Conservation (phyloP, 2,888 invertebrate genomes). For the Glyphotaelius pellucidus region DNA sequence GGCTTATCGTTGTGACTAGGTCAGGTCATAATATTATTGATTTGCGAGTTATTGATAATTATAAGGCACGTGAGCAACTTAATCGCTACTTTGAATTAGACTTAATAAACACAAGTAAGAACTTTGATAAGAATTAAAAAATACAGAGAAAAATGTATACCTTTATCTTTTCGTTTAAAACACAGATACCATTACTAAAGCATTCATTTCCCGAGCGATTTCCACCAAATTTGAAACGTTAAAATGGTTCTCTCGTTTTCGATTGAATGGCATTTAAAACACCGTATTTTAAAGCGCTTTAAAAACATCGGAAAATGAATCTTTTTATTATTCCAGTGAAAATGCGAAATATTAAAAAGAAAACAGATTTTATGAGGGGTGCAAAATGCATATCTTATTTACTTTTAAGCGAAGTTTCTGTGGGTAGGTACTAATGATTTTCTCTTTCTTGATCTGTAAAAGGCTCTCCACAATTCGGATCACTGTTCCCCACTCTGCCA, state of each 20-base stretch:
- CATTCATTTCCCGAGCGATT: not conserved
- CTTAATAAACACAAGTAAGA: not conserved
- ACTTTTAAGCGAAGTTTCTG: not conserved
- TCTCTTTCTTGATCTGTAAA: not conserved
- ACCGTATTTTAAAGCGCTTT: not conserved
- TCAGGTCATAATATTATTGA: slow-evolving; percentile 18
- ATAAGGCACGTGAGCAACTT: not conserved
- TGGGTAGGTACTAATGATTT: not conserved
- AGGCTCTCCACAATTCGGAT: slow-evolving; percentile 1
- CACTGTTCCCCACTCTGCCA: not conserved
- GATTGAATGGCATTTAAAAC: not conserved
- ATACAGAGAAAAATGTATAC: not conserved
- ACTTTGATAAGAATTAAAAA: not conserved
- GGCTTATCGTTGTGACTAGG: slow-evolving; percentile 19
- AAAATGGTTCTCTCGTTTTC: not conserved
- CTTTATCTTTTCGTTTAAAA: not conserved
- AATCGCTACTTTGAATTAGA: not conserved
- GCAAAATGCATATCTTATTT: not conserved
- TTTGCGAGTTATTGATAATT: slow-evolving; percentile 13
- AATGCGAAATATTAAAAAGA: not conserved
- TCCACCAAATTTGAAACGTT: not conserved
- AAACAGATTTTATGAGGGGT: not conserved
- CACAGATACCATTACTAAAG: not conserved
- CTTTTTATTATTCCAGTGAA: not conserved
- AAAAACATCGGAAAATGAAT: not conserved